Conservation (phyloP, 1,140 invertebrate genomes). For the Pseudobourletiella spinata region DNA sequence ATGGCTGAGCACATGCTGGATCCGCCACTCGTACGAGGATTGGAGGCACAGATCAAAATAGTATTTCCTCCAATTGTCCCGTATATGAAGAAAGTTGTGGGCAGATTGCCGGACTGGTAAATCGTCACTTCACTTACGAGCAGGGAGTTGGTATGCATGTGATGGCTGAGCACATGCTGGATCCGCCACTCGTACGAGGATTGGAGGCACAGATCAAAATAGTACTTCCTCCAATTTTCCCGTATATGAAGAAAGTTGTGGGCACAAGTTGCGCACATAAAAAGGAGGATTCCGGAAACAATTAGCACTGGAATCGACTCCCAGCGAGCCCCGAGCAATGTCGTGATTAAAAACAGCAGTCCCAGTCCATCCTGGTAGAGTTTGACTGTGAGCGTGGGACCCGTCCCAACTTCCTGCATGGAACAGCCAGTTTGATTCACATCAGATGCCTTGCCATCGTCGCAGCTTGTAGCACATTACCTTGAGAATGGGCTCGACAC, state of each 20-base stretch:
- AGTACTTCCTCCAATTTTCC: conserved; percentile 73
- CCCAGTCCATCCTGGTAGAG: conserved; percentile 34
- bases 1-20: conserved; percentile 39
- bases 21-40: conserved; percentile 56
- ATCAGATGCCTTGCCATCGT: neutral
- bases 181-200: conserved; percentile 56
- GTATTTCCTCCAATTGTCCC: conserved; percentile 72
- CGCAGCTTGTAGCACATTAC: too few species aligned
- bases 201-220: conserved; percentile 59
- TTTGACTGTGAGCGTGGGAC: conserved; percentile 22
- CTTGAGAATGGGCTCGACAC: conserved; percentile 32
- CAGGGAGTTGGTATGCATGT: too few species aligned
- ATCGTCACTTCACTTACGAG: too few species aligned
- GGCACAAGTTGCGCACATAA: conserved; percentile 49
- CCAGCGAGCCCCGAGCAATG: neutral
- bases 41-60: conserved; percentile 60
- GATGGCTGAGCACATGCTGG: conserved; percentile 39
- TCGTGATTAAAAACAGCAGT: conserved; percentile 20
- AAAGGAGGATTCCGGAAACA: conserved; percentile 49
- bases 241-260: conserved; percentile 76
- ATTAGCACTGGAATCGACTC: conserved; percentile 22
- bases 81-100: conserved; percentile 75
- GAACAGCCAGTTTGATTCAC: too few species aligned
- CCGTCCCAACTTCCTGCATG: conserved; percentile 35
- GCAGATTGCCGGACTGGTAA: too few species aligned